phyloP scores from a whole-genome alignment of 2,888 invertebrate species.

The Geotrupes spiniger region DNA sequence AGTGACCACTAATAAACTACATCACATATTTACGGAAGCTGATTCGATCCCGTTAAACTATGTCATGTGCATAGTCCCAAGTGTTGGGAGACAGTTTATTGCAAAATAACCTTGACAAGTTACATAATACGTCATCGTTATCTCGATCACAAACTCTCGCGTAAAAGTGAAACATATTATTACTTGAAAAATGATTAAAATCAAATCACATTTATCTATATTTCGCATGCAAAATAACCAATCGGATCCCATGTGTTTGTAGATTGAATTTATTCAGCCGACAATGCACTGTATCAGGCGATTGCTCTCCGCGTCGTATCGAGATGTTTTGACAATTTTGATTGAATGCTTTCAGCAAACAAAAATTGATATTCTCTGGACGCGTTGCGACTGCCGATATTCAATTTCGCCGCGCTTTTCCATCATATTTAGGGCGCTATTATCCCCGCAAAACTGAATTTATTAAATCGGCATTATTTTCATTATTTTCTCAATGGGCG shows the following conservation, averaged over 20 bases:
- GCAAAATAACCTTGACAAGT: too few relatives aligned
- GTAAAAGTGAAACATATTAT: too few relatives aligned
- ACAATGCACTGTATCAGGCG: slow-evolving; percentile 1
- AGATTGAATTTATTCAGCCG: slow-evolving; percentile 2
- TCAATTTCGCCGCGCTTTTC: slow-evolving; percentile 25
- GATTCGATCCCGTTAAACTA: too few relatives aligned
- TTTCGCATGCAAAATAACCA: slow-evolving; percentile 3
- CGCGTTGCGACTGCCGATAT: slow-evolving; percentile 18
- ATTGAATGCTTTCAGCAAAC: slow-evolving; percentile 26
- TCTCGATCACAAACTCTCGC: too few relatives aligned
- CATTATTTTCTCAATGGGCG: too few relatives aligned
- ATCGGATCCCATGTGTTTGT: not conserved
- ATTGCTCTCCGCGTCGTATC: not conserved
- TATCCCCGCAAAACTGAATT: not conserved
- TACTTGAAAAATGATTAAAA: too few relatives aligned
- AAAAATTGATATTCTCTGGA: slow-evolving; percentile 29
- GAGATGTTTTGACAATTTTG: slow-evolving; percentile 25
- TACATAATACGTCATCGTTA: too few relatives aligned
- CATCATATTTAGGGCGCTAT: slow-evolving; percentile 21
- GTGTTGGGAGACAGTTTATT: too few relatives aligned
- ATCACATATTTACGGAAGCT: too few relatives aligned
- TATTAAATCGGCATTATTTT: not conserved
- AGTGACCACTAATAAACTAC: too few relatives aligned
- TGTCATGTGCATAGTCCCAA: too few relatives aligned
- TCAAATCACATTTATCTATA: not conserved